Evolutionary conservation across 2,888 invertebrate genomes (phyloP).

Genomic region (Boloria euphrosyne): DNA sequence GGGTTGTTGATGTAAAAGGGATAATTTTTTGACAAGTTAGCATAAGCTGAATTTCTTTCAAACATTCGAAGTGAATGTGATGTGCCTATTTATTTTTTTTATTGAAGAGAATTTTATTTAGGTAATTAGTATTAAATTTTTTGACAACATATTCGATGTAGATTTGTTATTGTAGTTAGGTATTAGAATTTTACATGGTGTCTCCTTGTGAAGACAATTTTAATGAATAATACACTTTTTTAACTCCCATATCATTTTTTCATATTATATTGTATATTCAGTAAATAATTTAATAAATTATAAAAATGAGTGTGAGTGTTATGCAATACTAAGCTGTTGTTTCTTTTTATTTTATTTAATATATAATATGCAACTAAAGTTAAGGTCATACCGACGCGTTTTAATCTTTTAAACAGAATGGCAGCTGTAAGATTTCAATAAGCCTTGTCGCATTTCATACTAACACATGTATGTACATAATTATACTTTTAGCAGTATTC

Average conservation of each 20-base stretch:
- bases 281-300: slow-evolving; percentile 70
- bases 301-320: slow-evolving; percentile 57
- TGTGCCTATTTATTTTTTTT: slow-evolving; percentile 78
- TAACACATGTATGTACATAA: slow-evolving; percentile 39
- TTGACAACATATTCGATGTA: slow-evolving; percentile 36
- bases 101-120: slow-evolving; percentile 67
- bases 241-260: slow-evolving; percentile 43
- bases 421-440: slow-evolving; percentile 38
- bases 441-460: slow-evolving; percentile 26
- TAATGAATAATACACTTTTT: slow-evolving; percentile 32
- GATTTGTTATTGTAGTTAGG: slow-evolving; percentile 32
- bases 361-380: slow-evolving; percentile 47
- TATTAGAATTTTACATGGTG: slow-evolving; percentile 31
- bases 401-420: slow-evolving; percentile 34
- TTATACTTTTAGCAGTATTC: slow-evolving; percentile 42
- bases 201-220: slow-evolving; percentile 36
- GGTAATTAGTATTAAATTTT: slow-evolving; percentile 52
- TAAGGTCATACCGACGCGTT: slow-evolving; percentile 32
- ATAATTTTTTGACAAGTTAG: slow-evolving; percentile 57
- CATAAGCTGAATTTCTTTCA: slow-evolving; percentile 58
- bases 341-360: slow-evolving; percentile 55
- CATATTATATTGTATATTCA: slow-evolving; percentile 70
- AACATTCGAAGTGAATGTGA: slow-evolving; percentile 71
- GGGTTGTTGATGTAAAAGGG: slow-evolving; percentile 60
- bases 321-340: slow-evolving; percentile 68